These are phyloP conservation scores for Cheiracanthium punctorium DNA, from an alignment of 2,888 invertebrate species.

Conservation along the genomic window DNA sequence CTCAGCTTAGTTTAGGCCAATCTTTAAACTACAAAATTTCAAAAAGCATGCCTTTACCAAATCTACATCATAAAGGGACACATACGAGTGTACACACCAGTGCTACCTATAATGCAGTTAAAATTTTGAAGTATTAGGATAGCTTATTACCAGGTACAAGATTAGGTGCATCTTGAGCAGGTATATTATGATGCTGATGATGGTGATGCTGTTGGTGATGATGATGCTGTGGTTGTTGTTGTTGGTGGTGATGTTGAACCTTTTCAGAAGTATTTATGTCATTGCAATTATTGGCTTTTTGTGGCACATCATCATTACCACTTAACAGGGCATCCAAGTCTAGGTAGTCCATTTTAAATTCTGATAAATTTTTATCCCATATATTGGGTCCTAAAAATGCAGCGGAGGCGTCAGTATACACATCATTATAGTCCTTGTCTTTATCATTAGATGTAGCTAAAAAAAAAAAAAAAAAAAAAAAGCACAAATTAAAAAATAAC, in stretches of 20 bases:
- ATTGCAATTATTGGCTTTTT: neutral
- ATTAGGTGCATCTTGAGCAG: neutral
- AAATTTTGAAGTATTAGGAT: too few species aligned
- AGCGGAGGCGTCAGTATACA: slow-evolving; percentile 91
- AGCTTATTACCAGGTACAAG: slow-evolving; percentile 1
- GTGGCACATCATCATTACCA: slow-evolving; percentile 69
- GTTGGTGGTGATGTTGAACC: neutral
- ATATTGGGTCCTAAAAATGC: slow-evolving; percentile 96
- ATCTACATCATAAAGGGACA: too few species aligned
- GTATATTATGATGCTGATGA: neutral
- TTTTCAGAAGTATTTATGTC: neutral
- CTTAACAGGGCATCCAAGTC: slow-evolving; percentile 76
- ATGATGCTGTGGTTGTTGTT: neutral
- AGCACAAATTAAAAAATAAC: neutral
- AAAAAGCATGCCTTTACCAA: too few species aligned
- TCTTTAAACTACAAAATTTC: too few species aligned
- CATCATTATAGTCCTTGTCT: slow-evolving; percentile 81
- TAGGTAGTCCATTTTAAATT: slow-evolving; percentile 76
- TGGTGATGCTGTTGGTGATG: too few species aligned
- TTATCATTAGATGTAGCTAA: slow-evolving; percentile 70
- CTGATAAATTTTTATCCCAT: slow-evolving; percentile 93
- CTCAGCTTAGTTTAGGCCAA: too few species aligned
- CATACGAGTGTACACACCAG: too few species aligned
- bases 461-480: slow-evolving; percentile 7
- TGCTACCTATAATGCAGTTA: too few species aligned